These are phyloP conservation scores for Aricia artaxerxes DNA, from an alignment of 2,888 invertebrate genomes.

Conservation along the genomic window DNA sequence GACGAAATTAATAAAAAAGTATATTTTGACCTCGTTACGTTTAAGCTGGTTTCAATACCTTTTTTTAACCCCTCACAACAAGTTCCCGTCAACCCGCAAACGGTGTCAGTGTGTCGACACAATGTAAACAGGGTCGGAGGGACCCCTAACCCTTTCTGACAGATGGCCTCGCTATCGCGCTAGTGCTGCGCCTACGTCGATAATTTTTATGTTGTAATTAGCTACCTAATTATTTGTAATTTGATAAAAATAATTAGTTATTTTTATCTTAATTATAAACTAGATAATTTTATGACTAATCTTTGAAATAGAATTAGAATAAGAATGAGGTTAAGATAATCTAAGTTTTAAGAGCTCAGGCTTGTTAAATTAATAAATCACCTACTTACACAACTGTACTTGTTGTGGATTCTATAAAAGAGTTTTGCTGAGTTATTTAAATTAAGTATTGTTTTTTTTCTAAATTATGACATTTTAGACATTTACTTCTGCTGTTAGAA, in stretches of 20 bases:
- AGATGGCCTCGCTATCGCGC: conserved; percentile 38
- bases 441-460: too few relatives aligned
- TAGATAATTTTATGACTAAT: background rate
- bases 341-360: too few relatives aligned
- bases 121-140: conserved; percentile 37
- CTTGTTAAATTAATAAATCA: too few relatives aligned
- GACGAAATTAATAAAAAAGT: background rate
- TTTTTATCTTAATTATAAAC: background rate
- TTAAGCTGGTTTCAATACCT: background rate
- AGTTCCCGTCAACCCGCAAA: conserved; percentile 30
- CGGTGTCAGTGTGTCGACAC: conserved; percentile 40
- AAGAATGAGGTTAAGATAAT: too few relatives aligned
- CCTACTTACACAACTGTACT: too few relatives aligned
- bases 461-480: too few relatives aligned
- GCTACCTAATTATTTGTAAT: background rate
- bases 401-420: too few relatives aligned
- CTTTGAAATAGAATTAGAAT: too few relatives aligned
- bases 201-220: background rate
- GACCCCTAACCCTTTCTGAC: conserved; percentile 40
- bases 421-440: too few relatives aligned
- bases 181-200: conserved; percentile 34
- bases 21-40: conserved; percentile 1
- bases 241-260: background rate
- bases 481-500: too few relatives aligned
- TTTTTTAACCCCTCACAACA: conserved; percentile 25